Conservation (phyloP, 2,797 vertebrate species). For the Xyrichtys novacula region DNA sequence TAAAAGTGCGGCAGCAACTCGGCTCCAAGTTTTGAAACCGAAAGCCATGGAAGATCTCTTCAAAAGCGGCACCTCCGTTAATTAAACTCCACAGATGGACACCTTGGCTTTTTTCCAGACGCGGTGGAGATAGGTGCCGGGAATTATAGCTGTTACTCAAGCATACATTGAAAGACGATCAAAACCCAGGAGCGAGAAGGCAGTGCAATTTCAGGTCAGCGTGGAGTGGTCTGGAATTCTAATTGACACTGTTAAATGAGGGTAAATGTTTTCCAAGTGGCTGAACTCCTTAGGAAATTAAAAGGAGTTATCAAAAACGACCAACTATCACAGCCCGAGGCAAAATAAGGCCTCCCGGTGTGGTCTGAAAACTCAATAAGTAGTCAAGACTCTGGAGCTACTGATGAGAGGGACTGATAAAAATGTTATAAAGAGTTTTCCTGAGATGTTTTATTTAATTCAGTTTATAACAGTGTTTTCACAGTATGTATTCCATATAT, state of each 20-base stretch:
- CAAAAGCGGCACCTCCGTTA: constrained; percentile 55
- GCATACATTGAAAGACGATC: constrained; percentile 22
- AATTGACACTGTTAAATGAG: constrained; percentile 36
- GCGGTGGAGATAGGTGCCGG: constrained; percentile 15
- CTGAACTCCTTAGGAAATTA: constrained; percentile 44
- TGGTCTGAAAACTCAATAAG: background rate
- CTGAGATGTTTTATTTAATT: background rate
- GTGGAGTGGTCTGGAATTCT: constrained; percentile 29
- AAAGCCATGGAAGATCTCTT: constrained; percentile 54
- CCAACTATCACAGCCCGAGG: constrained; percentile 46
- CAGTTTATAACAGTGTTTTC: background rate
- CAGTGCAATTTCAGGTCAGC: constrained; percentile 20
- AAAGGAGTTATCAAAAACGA: constrained; percentile 40
- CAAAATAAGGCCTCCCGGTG: constrained; percentile 17
- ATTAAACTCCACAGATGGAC: constrained; percentile 70
- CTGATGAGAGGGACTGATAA: background rate
- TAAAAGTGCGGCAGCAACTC: constrained; percentile 66
- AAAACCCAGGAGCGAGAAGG: constrained; percentile 30
- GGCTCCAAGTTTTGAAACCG: constrained; percentile 50
- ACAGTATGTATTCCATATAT: too few relatives aligned
- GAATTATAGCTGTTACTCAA: constrained; percentile 36
- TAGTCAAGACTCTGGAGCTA: background rate
- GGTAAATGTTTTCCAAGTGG: constrained; percentile 53
- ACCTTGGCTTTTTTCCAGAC: constrained; percentile 57
- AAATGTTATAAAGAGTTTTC: background rate